These are phyloP conservation scores for Zaprionus davidi DNA, from an alignment of 1,140 invertebrate genomes.

Conservation along the genomic window DNA sequence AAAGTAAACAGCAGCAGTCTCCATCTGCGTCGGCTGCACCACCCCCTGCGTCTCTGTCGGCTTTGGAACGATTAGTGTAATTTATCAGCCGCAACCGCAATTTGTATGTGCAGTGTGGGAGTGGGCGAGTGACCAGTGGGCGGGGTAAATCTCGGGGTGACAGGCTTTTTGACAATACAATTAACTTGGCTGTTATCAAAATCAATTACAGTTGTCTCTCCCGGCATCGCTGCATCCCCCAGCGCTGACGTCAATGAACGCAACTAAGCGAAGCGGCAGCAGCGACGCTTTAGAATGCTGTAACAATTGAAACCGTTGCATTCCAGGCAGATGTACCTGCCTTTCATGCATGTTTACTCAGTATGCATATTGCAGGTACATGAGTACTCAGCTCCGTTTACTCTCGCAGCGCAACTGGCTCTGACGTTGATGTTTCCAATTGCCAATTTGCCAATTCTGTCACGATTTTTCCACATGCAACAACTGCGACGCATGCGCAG, in stretches of 20 bases:
- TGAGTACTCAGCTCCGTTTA: background rate
- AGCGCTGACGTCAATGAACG: constrained; percentile 46
- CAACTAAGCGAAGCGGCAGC: constrained; percentile 27
- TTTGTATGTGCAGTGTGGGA: constrained; percentile 47
- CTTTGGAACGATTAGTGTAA: constrained; percentile 66
- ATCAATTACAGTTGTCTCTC: constrained; percentile 59
- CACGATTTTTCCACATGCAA: constrained; percentile 70
- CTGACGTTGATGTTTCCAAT: constrained; percentile 21
- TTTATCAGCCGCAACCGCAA: constrained; percentile 68
- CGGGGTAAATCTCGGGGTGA: background rate
- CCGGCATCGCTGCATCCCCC: constrained; percentile 12
- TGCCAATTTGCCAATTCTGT: constrained; percentile 57
- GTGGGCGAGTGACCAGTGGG: constrained; percentile 6
- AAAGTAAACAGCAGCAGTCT: background rate
- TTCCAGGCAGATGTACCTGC: constrained; percentile 46
- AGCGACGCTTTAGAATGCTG: constrained; percentile 43
- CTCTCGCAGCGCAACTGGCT: constrained; percentile 24
- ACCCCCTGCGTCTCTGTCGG: constrained; percentile 41
- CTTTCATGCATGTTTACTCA: background rate
- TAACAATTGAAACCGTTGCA: constrained; percentile 60
- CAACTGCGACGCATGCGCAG: constrained; percentile 31
- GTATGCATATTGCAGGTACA: background rate
- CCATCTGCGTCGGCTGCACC: background rate
- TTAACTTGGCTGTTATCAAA: constrained; percentile 73
- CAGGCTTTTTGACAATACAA: constrained; percentile 70